These are phyloP conservation scores for Crossaster papposus DNA, from an alignment of 53 echinoderm and acorn worm species.

Conservation along the genomic window DNA sequence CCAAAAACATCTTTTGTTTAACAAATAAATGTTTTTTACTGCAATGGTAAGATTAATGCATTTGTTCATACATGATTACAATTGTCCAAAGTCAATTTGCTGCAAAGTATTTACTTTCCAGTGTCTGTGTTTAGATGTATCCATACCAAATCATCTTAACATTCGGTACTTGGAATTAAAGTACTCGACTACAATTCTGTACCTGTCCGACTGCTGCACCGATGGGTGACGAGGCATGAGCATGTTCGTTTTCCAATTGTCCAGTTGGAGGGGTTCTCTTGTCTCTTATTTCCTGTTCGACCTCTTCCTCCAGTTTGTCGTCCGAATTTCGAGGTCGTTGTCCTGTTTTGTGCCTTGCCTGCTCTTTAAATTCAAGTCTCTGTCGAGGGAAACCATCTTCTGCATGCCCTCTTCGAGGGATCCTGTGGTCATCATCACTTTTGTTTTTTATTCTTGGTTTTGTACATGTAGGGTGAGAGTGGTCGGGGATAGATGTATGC, in stretches of 20 bases:
- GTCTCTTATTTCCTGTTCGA: neutral
- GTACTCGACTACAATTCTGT: too few relatives aligned
- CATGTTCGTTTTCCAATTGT: neutral
- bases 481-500: neutral
- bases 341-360: neutral
- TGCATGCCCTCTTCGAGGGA: neutral
- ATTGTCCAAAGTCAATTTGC: too few relatives aligned
- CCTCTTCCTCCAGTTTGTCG: neutral
- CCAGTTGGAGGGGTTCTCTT: neutral
- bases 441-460: neutral
- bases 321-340: neutral
- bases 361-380: slow-evolving; percentile 58
- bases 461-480: neutral
- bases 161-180: too few relatives aligned
- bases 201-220: slow-evolving; percentile 66
- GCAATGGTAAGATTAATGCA: too few relatives aligned
- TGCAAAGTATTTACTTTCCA: neutral
- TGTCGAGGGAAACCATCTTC: slow-evolving; percentile 24
- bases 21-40: too few relatives aligned
- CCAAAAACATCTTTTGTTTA: too few relatives aligned
- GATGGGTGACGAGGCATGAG: slow-evolving; percentile 37
- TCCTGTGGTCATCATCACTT: neutral
- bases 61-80: too few relatives aligned
- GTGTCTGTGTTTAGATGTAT: too few relatives aligned
- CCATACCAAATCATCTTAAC: too few relatives aligned